Evolutionary conservation across 2,888 invertebrate species (phyloP), one percentile per base, ranked within the genome.

Genomic region (Pomacea canaliculata): DNA sequence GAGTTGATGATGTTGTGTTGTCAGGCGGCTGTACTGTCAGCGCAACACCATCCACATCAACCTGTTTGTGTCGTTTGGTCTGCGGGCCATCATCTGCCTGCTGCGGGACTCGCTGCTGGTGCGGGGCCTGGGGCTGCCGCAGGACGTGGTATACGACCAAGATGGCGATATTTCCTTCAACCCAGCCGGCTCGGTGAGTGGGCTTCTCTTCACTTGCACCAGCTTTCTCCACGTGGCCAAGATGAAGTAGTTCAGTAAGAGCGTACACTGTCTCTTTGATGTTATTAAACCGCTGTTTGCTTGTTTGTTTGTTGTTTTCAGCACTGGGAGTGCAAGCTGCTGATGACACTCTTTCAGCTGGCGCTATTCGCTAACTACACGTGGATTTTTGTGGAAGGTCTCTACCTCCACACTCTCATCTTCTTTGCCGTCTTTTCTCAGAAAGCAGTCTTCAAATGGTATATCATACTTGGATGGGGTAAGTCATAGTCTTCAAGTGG

Each of bases 341-440:
- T 94, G 79, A 93, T 93, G 10, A 93, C 92, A 79, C 83, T 94
- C 27, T 93, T 93, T 92, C 93, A 94, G 87, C 94, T 93, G 85
- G 93, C 93, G 83, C 92, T 93, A 73, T 91, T 93, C 70, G 93
- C 94, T 7, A 94, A 94, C 88, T 94, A 94, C 88, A 93, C 93
- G 37, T 94, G 94, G 94, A 93, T 94, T 62, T 90, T 94, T 56
- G 94, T 94, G 93, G 94, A 94, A 89, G 94, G 94, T 0, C 90
- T 94, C 1, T 94, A 94, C 86, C 91, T 94, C 27, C 93, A 94
- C 87, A 94, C 94, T 86, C 91, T 94, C 71, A 93, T 94, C 71
- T 94, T 94, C 86, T 89, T 93, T 78, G 93, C 94, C 0, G 91
- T 94, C 48, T 94, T 94, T 87, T 92, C 93, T 0, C 94, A 94